phyloP scores from a whole-genome alignment of 1,140 invertebrate genomes.

The Sminthurides bifidus region DNA sequence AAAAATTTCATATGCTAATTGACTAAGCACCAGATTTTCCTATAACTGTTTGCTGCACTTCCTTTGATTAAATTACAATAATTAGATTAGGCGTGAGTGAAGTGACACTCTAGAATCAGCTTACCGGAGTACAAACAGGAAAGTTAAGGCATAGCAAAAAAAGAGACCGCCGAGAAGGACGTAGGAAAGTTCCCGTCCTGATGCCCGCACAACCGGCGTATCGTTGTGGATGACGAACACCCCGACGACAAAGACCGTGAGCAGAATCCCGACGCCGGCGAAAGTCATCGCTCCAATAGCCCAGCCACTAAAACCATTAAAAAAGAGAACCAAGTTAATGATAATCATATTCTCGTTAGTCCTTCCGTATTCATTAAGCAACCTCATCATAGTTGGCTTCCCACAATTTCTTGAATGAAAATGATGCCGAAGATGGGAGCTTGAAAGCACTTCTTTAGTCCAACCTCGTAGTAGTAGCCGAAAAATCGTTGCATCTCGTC shows the following conservation, averaged over 20 bases:
- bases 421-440: too few species aligned
- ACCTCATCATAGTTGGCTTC: too few species aligned
- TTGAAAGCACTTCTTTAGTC: too few species aligned
- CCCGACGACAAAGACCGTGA: conserved; percentile 38
- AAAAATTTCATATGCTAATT: too few species aligned
- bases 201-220: conserved; percentile 79
- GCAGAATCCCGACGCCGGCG: conserved; percentile 38
- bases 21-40: background rate
- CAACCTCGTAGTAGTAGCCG: too few species aligned
- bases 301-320: conserved; percentile 54
- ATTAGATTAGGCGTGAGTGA: too few species aligned
- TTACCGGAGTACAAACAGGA: conserved; percentile 57
- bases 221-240: conserved; percentile 65
- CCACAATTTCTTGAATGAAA: too few species aligned
- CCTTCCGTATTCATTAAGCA: too few species aligned
- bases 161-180: conserved; percentile 76
- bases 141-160: conserved; percentile 78
- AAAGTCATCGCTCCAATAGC: conserved; percentile 69
- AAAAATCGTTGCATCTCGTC: too few species aligned
- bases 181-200: conserved; percentile 76
- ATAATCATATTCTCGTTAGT: background rate
- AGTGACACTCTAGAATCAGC: conserved; percentile 4
- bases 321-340: background rate
- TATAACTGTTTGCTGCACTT: background rate
- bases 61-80: too few species aligned